Conservation (phyloP, 2,888 invertebrate genomes). For the Lasioglossum malachurum region DNA sequence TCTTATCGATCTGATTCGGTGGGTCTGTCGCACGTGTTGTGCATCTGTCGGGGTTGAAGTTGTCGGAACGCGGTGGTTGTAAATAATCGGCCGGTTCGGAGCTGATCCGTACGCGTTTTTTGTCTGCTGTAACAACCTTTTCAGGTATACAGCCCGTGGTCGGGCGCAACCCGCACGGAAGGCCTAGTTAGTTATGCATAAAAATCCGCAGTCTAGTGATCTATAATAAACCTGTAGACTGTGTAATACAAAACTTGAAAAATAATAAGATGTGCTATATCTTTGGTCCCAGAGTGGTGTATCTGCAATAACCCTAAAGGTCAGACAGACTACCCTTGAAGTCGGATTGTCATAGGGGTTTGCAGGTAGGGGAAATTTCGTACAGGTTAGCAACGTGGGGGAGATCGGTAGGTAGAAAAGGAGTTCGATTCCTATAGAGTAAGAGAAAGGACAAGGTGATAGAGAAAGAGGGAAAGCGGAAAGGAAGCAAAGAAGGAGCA, state of each 20-base stretch:
- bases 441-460: slow-evolving; percentile 37
- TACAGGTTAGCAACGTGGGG: slow-evolving; percentile 27
- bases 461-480: slow-evolving; percentile 61
- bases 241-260: not conserved
- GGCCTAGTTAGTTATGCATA: too few species aligned
- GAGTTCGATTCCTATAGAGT: slow-evolving; percentile 53
- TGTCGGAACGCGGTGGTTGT: too few species aligned
- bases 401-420: slow-evolving; percentile 50
- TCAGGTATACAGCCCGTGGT: too few species aligned
- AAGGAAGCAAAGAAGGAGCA: slow-evolving; percentile 71
- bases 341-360: not conserved
- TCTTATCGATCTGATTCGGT: too few species aligned
- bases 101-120: too few species aligned
- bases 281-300: not conserved
- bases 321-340: not conserved
- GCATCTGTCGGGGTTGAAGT: too few species aligned
- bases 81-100: too few species aligned
- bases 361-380: slow-evolving; percentile 14
- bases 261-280: not conserved
- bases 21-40: too few species aligned
- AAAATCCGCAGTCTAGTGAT: too few species aligned
- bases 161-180: too few species aligned
- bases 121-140: too few species aligned
- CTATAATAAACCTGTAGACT: too few species aligned
- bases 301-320: not conserved